Evolutionary conservation across 1,140 invertebrate species (phyloP).

Genomic region (Camponotus pennsylvanicus): DNA sequence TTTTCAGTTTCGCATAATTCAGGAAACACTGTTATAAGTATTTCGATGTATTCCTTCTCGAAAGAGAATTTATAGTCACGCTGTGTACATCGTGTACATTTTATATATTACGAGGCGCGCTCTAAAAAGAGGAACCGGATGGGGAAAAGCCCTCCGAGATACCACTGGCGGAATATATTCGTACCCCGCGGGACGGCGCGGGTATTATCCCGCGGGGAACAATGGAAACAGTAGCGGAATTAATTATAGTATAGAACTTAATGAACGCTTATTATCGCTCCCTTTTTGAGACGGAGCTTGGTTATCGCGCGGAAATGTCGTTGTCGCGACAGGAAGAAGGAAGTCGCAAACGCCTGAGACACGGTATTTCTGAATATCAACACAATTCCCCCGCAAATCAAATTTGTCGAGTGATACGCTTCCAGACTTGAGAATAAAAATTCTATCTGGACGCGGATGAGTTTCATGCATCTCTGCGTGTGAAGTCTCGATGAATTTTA

Average conservation of each 20-base stretch:
- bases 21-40: not conserved
- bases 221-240: slow-evolving; percentile 49
- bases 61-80: slow-evolving; percentile 26
- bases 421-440: not conserved
- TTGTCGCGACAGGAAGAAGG: not conserved
- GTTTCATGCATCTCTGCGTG: not conserved
- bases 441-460: not conserved
- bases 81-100: not conserved
- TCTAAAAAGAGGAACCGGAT: slow-evolving; percentile 36
- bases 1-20: not conserved
- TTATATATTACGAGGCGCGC: slow-evolving; percentile 1
- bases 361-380: slow-evolving; percentile 14
- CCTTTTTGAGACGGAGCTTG: slow-evolving; percentile 23
- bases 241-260: slow-evolving; percentile 53
- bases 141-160: slow-evolving; percentile 37
- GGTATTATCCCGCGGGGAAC: slow-evolving; percentile 48
- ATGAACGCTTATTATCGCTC: slow-evolving; percentile 53
- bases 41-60: not conserved
- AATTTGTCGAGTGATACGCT: not conserved
- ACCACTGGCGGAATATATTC: slow-evolving; percentile 36
- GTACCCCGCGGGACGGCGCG: slow-evolving; percentile 19
- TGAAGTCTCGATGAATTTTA: not conserved
- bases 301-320: slow-evolving; percentile 29
- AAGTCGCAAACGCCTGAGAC: slow-evolving; percentile 1
- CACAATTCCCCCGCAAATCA: not conserved